A percentile compares a stretch with the other conserved stretches of the same genome.
Conservation (phyloP, 2,113 vertebrate species). For the Alligator sinensis region DNA sequence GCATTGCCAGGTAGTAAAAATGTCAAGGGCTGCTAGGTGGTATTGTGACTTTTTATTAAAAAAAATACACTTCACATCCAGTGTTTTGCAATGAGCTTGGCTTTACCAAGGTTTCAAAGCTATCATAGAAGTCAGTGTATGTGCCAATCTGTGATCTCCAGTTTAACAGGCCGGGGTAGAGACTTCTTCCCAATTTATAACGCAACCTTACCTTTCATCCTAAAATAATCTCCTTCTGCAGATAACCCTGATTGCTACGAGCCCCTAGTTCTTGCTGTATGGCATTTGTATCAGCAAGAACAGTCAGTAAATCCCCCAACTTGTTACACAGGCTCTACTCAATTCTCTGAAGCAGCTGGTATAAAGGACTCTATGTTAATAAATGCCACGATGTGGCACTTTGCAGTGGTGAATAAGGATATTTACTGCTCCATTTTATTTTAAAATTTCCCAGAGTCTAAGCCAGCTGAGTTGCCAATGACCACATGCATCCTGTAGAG, state of each 20-base stretch:
- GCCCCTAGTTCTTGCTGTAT: neutral
- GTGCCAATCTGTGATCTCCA: neutral
- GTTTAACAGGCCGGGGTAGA: neutral
- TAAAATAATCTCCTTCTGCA: neutral
- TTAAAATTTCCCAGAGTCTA: neutral
- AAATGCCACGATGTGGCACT: neutral
- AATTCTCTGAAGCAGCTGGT: neutral
- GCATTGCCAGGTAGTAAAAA: neutral
- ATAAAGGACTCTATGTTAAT: neutral
- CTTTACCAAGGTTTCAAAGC: neutral
- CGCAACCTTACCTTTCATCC: neutral
- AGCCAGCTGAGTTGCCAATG: neutral
- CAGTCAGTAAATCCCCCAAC: neutral
- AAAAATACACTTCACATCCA: rapidly evolving
- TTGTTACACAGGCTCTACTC: neutral
- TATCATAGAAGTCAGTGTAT: neutral
- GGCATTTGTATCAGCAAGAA: neutral
- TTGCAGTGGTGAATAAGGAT: neutral
- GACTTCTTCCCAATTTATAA: neutral
- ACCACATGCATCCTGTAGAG: neutral
- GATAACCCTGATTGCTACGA: neutral
- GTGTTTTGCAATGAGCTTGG: neutral
- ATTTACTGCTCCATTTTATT: neutral
- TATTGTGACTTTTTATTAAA: neutral
- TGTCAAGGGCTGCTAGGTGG: rapidly evolving